Evolutionary conservation across 2,113 vertebrate genomes (phyloP), one percentile per base, ranked within the genome.

Genomic region (Psilopogon haemacephalus): DNA sequence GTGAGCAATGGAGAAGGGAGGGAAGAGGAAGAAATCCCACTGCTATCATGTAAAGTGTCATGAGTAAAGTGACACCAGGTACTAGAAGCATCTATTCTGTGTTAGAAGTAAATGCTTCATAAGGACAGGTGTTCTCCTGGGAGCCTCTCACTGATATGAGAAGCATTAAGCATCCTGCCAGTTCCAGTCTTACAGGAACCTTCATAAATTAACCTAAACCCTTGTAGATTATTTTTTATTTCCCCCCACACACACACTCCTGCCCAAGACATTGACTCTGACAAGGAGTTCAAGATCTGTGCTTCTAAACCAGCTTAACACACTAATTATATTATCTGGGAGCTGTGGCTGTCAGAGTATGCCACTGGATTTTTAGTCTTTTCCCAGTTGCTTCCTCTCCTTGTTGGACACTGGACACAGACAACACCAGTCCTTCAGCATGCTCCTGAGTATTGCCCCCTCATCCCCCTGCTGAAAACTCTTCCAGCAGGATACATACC

Each of bases 121-220:
- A 44, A 69, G 67, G 84, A 87, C 93, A 86, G 77, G 63, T 58
- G 28, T 30, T 82, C 89, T 90, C 84, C 73, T 6, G 73, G 10
- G 70, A 95, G 65, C 65, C 75, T 7, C 68, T 11, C 83, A 60
- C 42, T 1, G 37, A 8, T 55, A 30, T 1, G 68, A 89, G 78
- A 52, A 72, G 33, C 93, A 92, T 84, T 93, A 44, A 88, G 72
- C 79, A 88, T 88, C 83, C 44, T 80, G 55, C 79, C 54, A 40
- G 24, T 63, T 77, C 24, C 62, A 62, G 48, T 2, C 0, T 40
- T 55, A 83, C 70, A 82, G 10, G 67, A 94, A 26, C 63, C 63
- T 40, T 33, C 93, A 73, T 32, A 70, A 85, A 84, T 90, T 72
- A 88, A 74, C 87, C 84, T 23, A 71, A 81, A 71, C 12, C 48